These are phyloP conservation scores for Phytoseiulus persimilis DNA, from an alignment of 2,888 invertebrate genomes.

Conservation along the genomic window DNA sequence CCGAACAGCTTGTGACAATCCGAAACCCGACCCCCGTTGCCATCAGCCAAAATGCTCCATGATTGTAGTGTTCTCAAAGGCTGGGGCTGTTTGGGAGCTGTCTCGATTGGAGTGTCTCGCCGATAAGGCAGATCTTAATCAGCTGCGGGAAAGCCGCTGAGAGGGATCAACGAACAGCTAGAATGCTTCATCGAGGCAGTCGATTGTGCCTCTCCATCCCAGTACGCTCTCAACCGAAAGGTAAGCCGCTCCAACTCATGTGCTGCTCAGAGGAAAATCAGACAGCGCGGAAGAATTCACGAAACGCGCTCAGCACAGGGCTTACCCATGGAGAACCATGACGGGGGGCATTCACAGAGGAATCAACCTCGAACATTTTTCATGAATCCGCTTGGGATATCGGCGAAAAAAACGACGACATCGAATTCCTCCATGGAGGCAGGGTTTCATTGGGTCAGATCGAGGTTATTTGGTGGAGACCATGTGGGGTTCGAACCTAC, in stretches of 20 bases:
- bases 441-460: neutral
- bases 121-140: neutral
- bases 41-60: neutral
- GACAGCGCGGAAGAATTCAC: no score
- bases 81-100: neutral
- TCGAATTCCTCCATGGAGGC: no score
- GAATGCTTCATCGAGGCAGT: neutral
- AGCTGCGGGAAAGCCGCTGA: neutral
- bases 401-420: no score
- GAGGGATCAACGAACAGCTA: neutral
- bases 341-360: no score
- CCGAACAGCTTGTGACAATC: neutral
- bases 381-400: no score
- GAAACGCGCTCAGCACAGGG: no score
- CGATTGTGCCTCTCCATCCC: neutral
- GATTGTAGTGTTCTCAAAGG: neutral
- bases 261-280: no score
- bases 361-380: no score
- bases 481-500: neutral
- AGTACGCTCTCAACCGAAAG: neutral
- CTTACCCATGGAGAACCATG: no score
- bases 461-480: neutral
- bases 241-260: neutral
- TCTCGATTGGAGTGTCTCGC: neutral
- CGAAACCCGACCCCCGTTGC: neutral